Evolutionary conservation across 2,888 invertebrate genomes (phyloP).

Genomic region (Brachynemurus nebulosus): DNA sequence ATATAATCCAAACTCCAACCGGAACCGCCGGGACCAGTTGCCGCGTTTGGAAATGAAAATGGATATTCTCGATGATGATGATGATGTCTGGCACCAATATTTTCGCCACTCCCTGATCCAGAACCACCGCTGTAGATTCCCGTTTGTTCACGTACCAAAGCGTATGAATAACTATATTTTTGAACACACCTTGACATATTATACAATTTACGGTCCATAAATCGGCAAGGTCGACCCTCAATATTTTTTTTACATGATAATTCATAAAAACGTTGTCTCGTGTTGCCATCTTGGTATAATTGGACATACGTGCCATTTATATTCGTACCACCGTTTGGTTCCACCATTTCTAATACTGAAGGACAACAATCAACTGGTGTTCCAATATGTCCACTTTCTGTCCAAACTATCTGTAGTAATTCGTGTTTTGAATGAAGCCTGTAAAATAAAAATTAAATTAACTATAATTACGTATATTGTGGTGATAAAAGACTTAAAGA

Average conservation of each 20-base stretch:
- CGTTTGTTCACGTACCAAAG: slow-evolving; percentile 42
- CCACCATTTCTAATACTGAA: slow-evolving; percentile 58
- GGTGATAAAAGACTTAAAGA: no score
- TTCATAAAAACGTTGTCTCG: slow-evolving; percentile 62
- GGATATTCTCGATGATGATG: not conserved
- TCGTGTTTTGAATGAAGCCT: slow-evolving; percentile 21
- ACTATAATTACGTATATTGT: no score
- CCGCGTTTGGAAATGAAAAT: slow-evolving; percentile 4
- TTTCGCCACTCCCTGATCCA: slow-evolving; percentile 13
- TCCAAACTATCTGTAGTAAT: slow-evolving; percentile 17
- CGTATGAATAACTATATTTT: slow-evolving; percentile 71
- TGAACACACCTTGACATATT: slow-evolving; percentile 68
- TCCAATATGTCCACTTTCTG: slow-evolving; percentile 28
- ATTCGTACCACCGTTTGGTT: slow-evolving; percentile 63
- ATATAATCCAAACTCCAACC: slow-evolving; percentile 73
- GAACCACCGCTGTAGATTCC: slow-evolving; percentile 30
- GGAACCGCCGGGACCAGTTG: slow-evolving; percentile 21
- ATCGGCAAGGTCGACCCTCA: slow-evolving; percentile 57
- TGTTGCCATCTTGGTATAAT: slow-evolving; percentile 56
- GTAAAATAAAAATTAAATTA: no score
- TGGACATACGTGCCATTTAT: slow-evolving; percentile 57
- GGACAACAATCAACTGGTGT: slow-evolving; percentile 65
- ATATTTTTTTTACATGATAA: slow-evolving; percentile 59
- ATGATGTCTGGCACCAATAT: not conserved
- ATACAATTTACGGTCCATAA: slow-evolving; percentile 48